Conservation (phyloP, 2,888 invertebrate genomes). For the Octodonta nipae region DNA sequence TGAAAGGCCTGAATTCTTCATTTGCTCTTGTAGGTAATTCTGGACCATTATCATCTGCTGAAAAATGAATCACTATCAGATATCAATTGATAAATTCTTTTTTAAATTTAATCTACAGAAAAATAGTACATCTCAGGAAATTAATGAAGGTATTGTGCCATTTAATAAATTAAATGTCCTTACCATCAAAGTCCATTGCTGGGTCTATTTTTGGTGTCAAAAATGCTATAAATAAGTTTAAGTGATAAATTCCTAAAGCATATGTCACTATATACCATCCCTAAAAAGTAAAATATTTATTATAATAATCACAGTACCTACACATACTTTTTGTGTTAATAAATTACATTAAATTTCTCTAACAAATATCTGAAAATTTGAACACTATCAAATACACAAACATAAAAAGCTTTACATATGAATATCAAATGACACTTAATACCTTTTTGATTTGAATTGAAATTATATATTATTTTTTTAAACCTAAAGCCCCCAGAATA, state of each 20-base stretch:
- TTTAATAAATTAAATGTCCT: slow-evolving; percentile 27
- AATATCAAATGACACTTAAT: too few relatives aligned
- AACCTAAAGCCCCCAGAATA: too few relatives aligned
- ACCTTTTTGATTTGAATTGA: too few relatives aligned
- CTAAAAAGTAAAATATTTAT: slow-evolving; percentile 38
- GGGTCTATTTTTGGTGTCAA: slow-evolving; percentile 99
- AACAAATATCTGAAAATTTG: too few relatives aligned
- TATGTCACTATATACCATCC: slow-evolving; percentile 99
- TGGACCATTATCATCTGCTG: slow-evolving; percentile 72
- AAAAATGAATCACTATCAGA: slow-evolving; percentile 9
- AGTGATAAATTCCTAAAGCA: slow-evolving; percentile 95
- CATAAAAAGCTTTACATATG: too few relatives aligned
- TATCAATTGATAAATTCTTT: not conserved
- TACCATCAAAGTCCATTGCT: slow-evolving; percentile 84
- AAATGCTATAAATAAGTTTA: slow-evolving; percentile 99
- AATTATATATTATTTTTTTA: too few relatives aligned
- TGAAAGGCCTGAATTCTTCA: slow-evolving; percentile 98
- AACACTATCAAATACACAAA: too few relatives aligned
- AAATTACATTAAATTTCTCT: too few relatives aligned
- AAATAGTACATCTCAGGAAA: too few relatives aligned
- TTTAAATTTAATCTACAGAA: not conserved
- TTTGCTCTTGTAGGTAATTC: slow-evolving; percentile 86
- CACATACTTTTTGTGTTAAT: too few relatives aligned
- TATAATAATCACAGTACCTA: too few relatives aligned
- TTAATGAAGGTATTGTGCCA: too few relatives aligned